Percentiles rank a stretch among this genome's conserved stretches.
Conservation (phyloP, 1,140 invertebrate genomes). For the Drosophila pruinosa region DNA sequence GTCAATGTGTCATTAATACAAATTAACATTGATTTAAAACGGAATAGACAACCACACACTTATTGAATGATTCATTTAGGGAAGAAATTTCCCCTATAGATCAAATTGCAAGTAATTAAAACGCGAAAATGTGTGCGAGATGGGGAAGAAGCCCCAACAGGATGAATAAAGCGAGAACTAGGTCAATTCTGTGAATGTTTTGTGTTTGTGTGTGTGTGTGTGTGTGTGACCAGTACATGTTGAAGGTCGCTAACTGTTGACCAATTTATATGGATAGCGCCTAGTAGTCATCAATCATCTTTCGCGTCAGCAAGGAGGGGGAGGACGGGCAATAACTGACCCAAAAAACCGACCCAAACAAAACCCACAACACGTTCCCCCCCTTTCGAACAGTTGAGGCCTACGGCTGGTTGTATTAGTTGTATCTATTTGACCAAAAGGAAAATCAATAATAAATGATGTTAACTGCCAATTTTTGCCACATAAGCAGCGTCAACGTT, state of each 20-base stretch:
- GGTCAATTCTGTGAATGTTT: constrained; percentile 1
- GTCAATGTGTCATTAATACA: constrained; percentile 25
- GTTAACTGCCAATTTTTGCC: constrained; percentile 77
- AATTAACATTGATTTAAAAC: constrained; percentile 29
- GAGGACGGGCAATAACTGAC: constrained; percentile 46
- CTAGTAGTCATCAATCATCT: constrained; percentile 71
- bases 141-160: constrained; percentile 4
- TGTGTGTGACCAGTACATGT: constrained; percentile 27
- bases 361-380: constrained; percentile 1
- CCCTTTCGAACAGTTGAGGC: constrained; percentile 3
- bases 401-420: constrained; percentile 18
- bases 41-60: not conserved
- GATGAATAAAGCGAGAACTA: constrained; percentile 2
- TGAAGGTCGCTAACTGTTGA: constrained; percentile 46
- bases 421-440: constrained; percentile 23
- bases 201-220: not conserved
- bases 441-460: constrained; percentile 80
- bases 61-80: constrained; percentile 23
- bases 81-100: not conserved
- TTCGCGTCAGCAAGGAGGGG: constrained; percentile 10
- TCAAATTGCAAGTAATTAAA: constrained; percentile 31
- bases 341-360: constrained; percentile 47
- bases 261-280: constrained; percentile 27
- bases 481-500: constrained; percentile 48
- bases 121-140: constrained; percentile 5